A percentile compares a stretch with the other conserved stretches of the same genome.
Evolutionary conservation across 1,140 invertebrate genomes (phyloP).

Genomic region (Microplitis mediator): DNA sequence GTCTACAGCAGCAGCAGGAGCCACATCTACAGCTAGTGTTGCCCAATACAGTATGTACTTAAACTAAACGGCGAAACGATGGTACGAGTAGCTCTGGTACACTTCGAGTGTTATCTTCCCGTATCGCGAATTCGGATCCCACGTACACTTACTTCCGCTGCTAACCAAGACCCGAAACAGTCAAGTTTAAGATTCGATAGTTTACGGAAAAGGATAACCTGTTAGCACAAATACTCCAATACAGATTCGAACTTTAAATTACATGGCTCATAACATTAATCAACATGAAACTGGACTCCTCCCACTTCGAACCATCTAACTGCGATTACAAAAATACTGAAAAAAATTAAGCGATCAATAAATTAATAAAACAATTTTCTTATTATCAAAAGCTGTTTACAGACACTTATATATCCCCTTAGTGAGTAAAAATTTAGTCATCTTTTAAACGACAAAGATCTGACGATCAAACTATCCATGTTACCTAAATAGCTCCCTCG

Average conservation of each 20-base stretch:
- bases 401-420: background rate
- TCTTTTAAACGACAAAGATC: slow-evolving; percentile 9
- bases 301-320: no score
- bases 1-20: slow-evolving; percentile 29
- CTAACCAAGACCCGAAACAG: slow-evolving; percentile 29
- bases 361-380: no score
- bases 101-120: slow-evolving; percentile 40
- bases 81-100: slow-evolving; percentile 34
- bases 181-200: slow-evolving; percentile 4
- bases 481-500: slow-evolving; percentile 16
- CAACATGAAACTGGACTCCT: no score
- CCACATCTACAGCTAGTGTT: no score
- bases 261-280: no score
- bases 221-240: background rate
- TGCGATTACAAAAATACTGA: no score
- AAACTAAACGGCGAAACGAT: slow-evolving; percentile 27
- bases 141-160: slow-evolving; percentile 44
- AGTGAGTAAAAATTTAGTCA: background rate
- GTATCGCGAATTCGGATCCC: slow-evolving; percentile 47
- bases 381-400: background rate
- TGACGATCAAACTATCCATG: slow-evolving; percentile 25
- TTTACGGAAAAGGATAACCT: slow-evolving; percentile 2
- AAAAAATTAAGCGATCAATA: no score
- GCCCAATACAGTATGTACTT: slow-evolving; percentile 18
- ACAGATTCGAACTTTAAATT: background rate